Conservation (phyloP, 2,797 vertebrate species). For the Clarias platycephalus region DNA sequence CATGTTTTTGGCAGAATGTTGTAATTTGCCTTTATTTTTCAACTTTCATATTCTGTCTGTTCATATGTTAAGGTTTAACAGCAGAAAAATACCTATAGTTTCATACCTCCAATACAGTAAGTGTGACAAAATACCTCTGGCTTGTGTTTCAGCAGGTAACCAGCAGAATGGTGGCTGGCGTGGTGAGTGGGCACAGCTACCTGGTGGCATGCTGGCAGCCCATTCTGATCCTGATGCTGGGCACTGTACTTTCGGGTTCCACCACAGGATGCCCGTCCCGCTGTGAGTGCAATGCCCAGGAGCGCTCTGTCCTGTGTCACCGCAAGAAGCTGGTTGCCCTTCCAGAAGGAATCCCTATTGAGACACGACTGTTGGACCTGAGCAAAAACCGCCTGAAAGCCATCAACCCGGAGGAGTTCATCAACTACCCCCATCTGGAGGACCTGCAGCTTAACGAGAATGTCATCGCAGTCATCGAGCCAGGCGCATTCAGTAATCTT, state of each 20-base stretch:
- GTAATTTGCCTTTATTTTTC: slow-evolving; percentile 19
- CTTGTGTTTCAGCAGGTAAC: slow-evolving; percentile 81
- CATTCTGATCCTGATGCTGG: slow-evolving; percentile 95
- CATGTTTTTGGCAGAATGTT: slow-evolving; percentile 33
- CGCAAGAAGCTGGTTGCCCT: slow-evolving; percentile 86
- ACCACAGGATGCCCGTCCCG: slow-evolving; percentile 94
- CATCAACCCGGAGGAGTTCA: slow-evolving; percentile 93
- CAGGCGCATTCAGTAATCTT: slow-evolving; percentile 93
- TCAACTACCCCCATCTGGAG: slow-evolving; percentile 92
- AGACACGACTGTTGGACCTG: slow-evolving; percentile 90
- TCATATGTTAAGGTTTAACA: background rate
- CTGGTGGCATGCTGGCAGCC: slow-evolving; percentile 98
- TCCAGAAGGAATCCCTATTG: slow-evolving; percentile 94
- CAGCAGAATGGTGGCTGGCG: slow-evolving; percentile 90
- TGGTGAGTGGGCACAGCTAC: slow-evolving; percentile 91
- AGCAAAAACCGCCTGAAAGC: slow-evolving; percentile 96
- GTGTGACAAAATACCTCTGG: slow-evolving; percentile 38
- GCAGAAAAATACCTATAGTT: background rate
- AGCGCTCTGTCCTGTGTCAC: slow-evolving; percentile 93
- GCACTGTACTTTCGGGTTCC: slow-evolving; percentile 92
- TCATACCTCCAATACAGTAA: slow-evolving; percentile 1
- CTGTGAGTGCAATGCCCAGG: slow-evolving; percentile 94
- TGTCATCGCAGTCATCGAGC: slow-evolving; percentile 91
- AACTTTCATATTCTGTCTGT: slow-evolving; percentile 20
- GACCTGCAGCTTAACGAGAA: slow-evolving; percentile 97